phyloP scores from a whole-genome alignment of 2,113 vertebrate species.

The Aptenodytes forsteri region DNA sequence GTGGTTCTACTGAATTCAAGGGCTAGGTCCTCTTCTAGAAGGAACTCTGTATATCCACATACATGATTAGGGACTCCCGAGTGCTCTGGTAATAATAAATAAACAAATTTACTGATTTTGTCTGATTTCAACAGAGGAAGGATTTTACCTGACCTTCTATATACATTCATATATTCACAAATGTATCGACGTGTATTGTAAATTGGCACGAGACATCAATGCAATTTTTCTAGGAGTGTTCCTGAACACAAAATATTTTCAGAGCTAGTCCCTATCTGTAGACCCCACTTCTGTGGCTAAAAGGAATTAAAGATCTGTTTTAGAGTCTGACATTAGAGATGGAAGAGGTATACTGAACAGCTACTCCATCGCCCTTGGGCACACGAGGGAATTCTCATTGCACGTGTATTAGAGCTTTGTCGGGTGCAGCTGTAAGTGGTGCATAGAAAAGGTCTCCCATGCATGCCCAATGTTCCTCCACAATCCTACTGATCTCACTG shows the following conservation, averaged over 20 bases:
- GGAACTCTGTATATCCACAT: neutral
- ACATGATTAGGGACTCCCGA: neutral
- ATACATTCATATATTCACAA: neutral
- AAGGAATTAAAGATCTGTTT: neutral
- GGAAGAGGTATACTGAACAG: neutral
- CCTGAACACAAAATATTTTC: neutral
- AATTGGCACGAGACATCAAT: neutral
- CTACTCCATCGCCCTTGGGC: neutral
- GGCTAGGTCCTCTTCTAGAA: neutral
- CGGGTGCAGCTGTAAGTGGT: neutral
- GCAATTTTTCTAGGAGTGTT: neutral
- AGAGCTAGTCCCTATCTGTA: neutral
- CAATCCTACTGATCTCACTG: neutral
- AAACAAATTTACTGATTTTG: neutral
- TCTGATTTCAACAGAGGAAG: neutral
- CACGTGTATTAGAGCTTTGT: neutral
- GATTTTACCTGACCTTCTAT: neutral
- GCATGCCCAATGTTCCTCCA: neutral
- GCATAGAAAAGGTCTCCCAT: neutral
- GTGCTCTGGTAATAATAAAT: neutral
- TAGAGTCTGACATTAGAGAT: neutral
- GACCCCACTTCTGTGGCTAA: neutral
- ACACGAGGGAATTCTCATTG: neutral
- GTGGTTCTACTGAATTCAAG: neutral
- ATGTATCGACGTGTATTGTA: neutral